These are phyloP conservation scores for Phlogophora meticulosa DNA, from an alignment of 2,888 invertebrate species.

Conservation along the genomic window DNA sequence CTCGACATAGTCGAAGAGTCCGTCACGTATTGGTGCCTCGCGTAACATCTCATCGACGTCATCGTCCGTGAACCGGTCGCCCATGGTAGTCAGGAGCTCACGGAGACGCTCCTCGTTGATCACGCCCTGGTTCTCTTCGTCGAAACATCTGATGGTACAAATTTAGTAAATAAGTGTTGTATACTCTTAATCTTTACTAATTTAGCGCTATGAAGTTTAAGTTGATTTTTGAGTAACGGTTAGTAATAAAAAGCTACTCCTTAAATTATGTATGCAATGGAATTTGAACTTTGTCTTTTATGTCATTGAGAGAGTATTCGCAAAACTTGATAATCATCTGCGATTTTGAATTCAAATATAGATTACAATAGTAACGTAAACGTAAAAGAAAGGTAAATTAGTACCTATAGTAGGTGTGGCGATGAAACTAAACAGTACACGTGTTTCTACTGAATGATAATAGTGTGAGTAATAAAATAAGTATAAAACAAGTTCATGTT, in stretches of 20 bases:
- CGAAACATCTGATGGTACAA: constrained; percentile 94
- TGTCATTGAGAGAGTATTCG: neutral
- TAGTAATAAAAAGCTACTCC: neutral
- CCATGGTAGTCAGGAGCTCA: constrained; percentile 99
- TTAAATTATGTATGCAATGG: too few relatives aligned
- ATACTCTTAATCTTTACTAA: too few relatives aligned
- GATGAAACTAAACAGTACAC: too few relatives aligned
- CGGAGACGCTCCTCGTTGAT: constrained; percentile 98
- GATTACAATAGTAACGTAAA: too few relatives aligned
- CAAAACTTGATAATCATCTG: neutral
- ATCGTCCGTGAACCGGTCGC: constrained; percentile 98
- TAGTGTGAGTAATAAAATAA: neutral
- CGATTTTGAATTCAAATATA: neutral
- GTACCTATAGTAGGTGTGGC: too few relatives aligned
- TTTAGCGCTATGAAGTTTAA: too few relatives aligned
- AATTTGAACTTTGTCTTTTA: too few relatives aligned
- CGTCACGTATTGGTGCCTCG: constrained; percentile 99
- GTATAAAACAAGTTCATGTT: neutral
- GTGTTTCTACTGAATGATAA: neutral
- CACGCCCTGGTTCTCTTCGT: constrained; percentile 98
- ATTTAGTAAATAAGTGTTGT: constrained; percentile 3
- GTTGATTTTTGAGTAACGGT: neutral
- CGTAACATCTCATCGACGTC: constrained; percentile 99
- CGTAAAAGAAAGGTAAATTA: too few relatives aligned
- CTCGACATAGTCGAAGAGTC: constrained; percentile 99